phyloP scores from a whole-genome alignment of 2,888 invertebrate genomes.

The Pollenia amentaria region DNA sequence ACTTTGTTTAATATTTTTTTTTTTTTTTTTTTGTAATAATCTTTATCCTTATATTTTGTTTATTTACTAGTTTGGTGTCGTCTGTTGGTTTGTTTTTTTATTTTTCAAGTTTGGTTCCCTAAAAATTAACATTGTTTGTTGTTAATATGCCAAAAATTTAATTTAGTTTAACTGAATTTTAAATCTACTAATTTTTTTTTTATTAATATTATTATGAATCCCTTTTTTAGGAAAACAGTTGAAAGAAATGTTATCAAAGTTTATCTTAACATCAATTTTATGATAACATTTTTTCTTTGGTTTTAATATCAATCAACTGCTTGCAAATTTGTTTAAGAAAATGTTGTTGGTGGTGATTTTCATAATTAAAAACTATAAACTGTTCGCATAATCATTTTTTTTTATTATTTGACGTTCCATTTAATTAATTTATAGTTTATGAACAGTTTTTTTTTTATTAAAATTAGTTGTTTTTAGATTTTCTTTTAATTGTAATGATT shows the following conservation, averaged over 20 bases:
- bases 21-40: constrained; percentile 12
- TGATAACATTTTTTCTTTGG: constrained; percentile 1
- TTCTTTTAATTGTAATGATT: background rate
- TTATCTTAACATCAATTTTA: constrained; percentile 31
- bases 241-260: constrained; percentile 39
- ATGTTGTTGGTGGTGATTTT: constrained; percentile 37
- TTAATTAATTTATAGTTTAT: background rate
- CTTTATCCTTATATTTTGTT: constrained; percentile 20
- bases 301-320: constrained; percentile 55
- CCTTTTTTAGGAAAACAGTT: constrained; percentile 48
- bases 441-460: background rate
- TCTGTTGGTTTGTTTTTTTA: constrained; percentile 17
- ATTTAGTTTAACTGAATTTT: constrained; percentile 30
- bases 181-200: constrained; percentile 23
- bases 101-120: constrained; percentile 54
- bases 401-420: background rate
- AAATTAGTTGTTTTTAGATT: constrained; percentile 3
- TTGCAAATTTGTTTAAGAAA: constrained; percentile 40
- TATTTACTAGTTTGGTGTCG: constrained; percentile 59
- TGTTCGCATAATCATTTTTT: background rate
- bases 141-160: constrained; percentile 27
- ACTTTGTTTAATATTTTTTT: background rate
- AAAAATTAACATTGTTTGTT: constrained; percentile 43
- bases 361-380: constrained; percentile 10
- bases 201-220: constrained; percentile 30